Conservation (phyloP, 2,113 vertebrate genomes). For the Thinocorus orbignyianus region DNA sequence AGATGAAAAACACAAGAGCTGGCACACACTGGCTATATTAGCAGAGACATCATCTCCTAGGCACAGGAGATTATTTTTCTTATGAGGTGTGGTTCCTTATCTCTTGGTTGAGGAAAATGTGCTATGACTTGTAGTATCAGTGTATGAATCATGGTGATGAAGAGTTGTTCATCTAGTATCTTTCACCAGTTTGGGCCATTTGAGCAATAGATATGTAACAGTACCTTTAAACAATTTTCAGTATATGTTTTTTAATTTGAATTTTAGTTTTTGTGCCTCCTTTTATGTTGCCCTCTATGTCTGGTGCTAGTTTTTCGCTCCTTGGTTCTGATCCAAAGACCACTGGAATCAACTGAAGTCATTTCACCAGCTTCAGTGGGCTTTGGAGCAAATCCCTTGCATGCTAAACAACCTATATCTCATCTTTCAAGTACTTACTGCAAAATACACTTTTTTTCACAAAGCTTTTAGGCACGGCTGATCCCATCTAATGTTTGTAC, state of each 20-base stretch:
- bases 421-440: conserved; percentile 46
- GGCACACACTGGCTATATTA: neutral
- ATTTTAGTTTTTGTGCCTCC: neutral
- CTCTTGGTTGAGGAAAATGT: neutral
- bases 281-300: neutral
- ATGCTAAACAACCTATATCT: neutral
- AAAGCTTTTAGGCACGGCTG: conserved; percentile 4
- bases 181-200: neutral
- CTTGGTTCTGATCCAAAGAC: conserved; percentile 4
- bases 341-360: neutral
- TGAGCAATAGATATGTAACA: neutral
- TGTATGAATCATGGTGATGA: neutral
- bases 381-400: conserved; percentile 32
- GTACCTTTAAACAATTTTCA: neutral
- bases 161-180: neutral
- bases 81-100: neutral
- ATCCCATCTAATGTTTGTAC: neutral
- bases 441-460: conserved; percentile 20
- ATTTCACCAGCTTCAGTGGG: conserved; percentile 25
- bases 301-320: neutral
- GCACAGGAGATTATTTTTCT: neutral
- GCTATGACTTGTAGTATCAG: neutral
- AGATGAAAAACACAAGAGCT: neutral
- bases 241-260: neutral
- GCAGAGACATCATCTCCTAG: neutral